These are phyloP conservation scores for Euthynnus affinis DNA, from an alignment of 2,797 vertebrate species.

Conservation along the genomic window DNA sequence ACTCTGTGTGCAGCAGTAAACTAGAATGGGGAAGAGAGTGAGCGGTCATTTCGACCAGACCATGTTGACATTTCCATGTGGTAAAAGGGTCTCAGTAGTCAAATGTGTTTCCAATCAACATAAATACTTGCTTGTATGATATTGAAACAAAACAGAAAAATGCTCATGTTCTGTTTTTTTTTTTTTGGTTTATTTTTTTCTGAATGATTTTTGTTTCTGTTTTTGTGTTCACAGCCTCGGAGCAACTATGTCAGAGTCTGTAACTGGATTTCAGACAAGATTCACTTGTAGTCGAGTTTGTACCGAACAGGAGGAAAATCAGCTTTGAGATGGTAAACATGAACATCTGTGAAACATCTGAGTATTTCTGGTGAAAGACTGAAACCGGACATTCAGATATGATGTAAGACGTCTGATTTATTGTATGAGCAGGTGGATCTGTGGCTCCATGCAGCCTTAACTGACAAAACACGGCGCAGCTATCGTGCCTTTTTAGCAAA, in stretches of 20 bases:
- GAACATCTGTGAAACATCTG: not conserved
- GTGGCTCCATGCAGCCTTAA: too few relatives aligned
- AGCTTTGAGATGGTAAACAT: not conserved
- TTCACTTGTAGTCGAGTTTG: not conserved
- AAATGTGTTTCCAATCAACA: not conserved
- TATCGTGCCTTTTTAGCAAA: not conserved
- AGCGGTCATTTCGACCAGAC: conserved; percentile 27
- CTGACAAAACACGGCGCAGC: too few relatives aligned
- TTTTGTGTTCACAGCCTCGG: conserved; percentile 1
- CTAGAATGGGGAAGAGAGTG: not conserved
- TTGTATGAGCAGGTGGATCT: not conserved
- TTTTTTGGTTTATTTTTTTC: conserved; percentile 10
- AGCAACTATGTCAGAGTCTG: conserved; percentile 19
- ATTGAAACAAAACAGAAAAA: conserved; percentile 2
- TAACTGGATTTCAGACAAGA: conserved; percentile 6
- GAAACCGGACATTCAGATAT: not conserved
- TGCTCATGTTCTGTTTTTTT: not conserved
- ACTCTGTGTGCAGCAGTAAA: conserved; percentile 22
- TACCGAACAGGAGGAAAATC: not conserved
- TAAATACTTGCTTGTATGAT: not conserved
- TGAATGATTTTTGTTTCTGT: conserved; percentile 13
- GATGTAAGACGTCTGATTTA: not conserved
- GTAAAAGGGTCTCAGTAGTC: not conserved
- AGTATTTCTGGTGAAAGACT: not conserved
- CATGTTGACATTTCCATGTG: not conserved